These are phyloP conservation scores for Leuciscus idus DNA, from an alignment of 2,113 vertebrate genomes.

Conservation along the genomic window DNA sequence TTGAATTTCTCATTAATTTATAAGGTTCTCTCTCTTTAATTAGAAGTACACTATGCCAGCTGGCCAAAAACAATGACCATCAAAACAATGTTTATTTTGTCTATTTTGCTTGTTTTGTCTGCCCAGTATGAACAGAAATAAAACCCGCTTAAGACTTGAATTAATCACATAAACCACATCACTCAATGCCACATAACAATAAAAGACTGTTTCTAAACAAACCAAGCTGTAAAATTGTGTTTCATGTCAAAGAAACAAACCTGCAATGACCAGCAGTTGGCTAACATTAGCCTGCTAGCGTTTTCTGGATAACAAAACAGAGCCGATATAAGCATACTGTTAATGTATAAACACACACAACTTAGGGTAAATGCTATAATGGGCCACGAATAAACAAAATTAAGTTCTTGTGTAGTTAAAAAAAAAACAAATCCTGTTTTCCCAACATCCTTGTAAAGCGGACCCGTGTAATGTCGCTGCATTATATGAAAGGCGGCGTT, in stretches of 20 bases:
- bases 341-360: background rate
- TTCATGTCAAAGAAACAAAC: slow-evolving; percentile 41
- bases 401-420: background rate
- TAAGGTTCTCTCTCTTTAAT: background rate
- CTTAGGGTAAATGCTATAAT: background rate
- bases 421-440: background rate
- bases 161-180: background rate
- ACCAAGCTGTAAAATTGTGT: background rate
- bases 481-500: slow-evolving; percentile 38
- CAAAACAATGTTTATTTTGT: background rate
- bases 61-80: background rate
- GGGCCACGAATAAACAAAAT: background rate
- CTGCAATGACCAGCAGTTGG: slow-evolving; percentile 36
- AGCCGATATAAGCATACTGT: background rate
- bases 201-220: background rate
- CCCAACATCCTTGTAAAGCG: background rate
- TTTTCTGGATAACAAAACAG: slow-evolving; percentile 37
- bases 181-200: background rate
- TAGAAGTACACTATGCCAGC: background rate
- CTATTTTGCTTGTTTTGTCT: slow-evolving; percentile 4
- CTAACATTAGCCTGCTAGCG: slow-evolving; percentile 38
- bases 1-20: background rate
- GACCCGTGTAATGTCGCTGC: slow-evolving; percentile 37
- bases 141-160: background rate
- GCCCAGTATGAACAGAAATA: background rate